phyloP scores from a whole-genome alignment of 2,888 invertebrate species.

The Torymus texanus region DNA sequence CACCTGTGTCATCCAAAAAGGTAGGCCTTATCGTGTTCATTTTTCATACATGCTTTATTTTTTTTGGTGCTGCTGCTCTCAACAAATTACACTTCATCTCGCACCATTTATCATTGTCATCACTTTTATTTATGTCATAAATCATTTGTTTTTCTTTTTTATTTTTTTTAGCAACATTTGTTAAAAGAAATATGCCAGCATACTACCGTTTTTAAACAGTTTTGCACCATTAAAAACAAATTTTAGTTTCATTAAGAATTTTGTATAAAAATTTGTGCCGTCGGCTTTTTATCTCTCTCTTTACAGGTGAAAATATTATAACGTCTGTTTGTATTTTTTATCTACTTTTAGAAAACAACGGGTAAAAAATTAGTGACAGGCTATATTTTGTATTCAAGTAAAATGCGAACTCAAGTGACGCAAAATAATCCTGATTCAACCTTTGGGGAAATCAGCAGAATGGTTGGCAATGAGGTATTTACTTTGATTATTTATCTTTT shows the following conservation, averaged over 20 bases:
- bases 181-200: conserved; percentile 73
- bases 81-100: conserved; percentile 43
- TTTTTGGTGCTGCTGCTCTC: conserved; percentile 60
- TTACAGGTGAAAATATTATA: conserved; percentile 18
- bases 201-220: conserved; percentile 61
- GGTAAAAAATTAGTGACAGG: conserved; percentile 93
- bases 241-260: conserved; percentile 51
- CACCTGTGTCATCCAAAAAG: conserved; percentile 73
- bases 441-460: conserved; percentile 90
- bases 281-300: conserved; percentile 39
- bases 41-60: conserved; percentile 57
- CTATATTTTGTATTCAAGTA: conserved; percentile 98
- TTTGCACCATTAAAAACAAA: conserved; percentile 51
- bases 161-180: conserved; percentile 51
- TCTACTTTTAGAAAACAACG: conserved; percentile 75
- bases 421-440: conserved; percentile 95
- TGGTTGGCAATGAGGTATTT: conserved; percentile 83
- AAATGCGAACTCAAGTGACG: conserved; percentile 93
- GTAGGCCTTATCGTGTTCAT: conserved; percentile 63
- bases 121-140: conserved; percentile 24
- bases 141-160: conserved; percentile 54
- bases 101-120: conserved; percentile 45
- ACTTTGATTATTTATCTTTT: too few species aligned
- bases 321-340: conserved; percentile 56
- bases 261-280: conserved; percentile 49